Base-by-base conservation (phyloP, 2,888 invertebrate genomes). In the Gymnosoma rotundatum region DNA sequence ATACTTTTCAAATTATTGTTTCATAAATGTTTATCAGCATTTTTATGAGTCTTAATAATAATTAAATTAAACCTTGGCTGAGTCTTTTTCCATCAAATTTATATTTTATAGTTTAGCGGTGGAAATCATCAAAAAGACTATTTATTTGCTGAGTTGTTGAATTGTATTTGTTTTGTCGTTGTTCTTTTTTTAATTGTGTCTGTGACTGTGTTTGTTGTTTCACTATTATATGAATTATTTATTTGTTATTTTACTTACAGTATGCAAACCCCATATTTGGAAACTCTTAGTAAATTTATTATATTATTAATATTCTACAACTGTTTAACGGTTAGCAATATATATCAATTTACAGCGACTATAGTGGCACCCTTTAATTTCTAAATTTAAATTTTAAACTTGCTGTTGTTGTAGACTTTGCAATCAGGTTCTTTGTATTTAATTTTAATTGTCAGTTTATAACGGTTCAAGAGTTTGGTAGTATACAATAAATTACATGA, bases 131-230 rank as follows among this genome's bases (percentile, higher is more conserved):
- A 66, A 80, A 69, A n/a, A 61, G 67, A 61, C 18, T 70, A 66
- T 76, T 69, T 67, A 32, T 60, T 42, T 42, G 2, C 42, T 42
- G 12, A 12, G 58, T 58, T 38, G 66, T 36, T 52, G 8, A 61
- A 66, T 60, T 72, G 75, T 81, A 66, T 81, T 81, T 81, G 48
- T 63, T 58, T 74, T 74, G 60, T 63, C 69, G 45, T 63, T 83
- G 83, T 69, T 69, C 52, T 52, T 69, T 69, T 66, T 60, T 21
- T 9, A 21, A n/a, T 10, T 42, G 9, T 6, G 18, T 25, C 25
- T 25, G 42, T n/a, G 32, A 12, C 12, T 42, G 42, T 45, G 36
- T n/a, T 66, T 66, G 38, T 42, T 21, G 3, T 14, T 56, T 52
- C 21, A 52, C 63, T 16, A 21, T 32, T 79, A 42, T 50, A 58